Percentiles rank a stretch among this genome's conserved stretches.
Conservation (phyloP, 2,113 vertebrate genomes). For the Anolis carolinensis region DNA sequence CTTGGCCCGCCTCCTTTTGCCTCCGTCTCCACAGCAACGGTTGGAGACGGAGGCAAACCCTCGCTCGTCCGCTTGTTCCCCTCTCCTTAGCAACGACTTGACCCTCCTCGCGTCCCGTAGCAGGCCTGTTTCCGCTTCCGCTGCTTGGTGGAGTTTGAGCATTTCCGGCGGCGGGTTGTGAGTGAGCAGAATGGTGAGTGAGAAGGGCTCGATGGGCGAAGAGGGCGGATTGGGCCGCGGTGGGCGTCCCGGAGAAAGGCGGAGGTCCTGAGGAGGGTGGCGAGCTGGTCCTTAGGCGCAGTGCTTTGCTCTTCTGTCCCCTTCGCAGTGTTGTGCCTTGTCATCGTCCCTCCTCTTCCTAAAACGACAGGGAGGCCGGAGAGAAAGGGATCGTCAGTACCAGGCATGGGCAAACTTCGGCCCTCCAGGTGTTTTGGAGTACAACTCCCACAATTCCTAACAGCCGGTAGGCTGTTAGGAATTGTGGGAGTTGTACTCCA, state of each 20-base stretch:
- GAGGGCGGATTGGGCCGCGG: no score
- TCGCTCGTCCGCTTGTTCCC: accelerated
- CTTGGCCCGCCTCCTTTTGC: no score
- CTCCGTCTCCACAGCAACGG: no score
- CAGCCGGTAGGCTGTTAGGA: no score
- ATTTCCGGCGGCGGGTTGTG: slow-evolving; percentile 36
- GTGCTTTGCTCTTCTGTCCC: no score
- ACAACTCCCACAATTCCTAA: no score
- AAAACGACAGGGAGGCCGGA: neutral
- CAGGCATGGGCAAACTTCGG: no score
- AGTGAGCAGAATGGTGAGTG: slow-evolving; percentile 62
- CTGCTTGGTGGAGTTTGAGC: neutral
- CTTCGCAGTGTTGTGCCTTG: slow-evolving; percentile 9
- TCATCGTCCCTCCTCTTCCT: neutral
- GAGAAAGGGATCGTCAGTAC: no score
- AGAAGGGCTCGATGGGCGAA: neutral
- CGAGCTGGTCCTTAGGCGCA: neutral
- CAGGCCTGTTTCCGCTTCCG: neutral
- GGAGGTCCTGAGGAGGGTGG: no score
- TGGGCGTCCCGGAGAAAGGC: neutral
- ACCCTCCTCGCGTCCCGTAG: neutral
- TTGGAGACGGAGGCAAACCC: no score
- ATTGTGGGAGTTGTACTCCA: no score
- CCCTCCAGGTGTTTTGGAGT: no score
- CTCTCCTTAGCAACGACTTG: neutral